These are phyloP conservation scores for Drosophila suboccidentalis DNA, from an alignment of 2,888 invertebrate genomes.

Conservation along the genomic window DNA sequence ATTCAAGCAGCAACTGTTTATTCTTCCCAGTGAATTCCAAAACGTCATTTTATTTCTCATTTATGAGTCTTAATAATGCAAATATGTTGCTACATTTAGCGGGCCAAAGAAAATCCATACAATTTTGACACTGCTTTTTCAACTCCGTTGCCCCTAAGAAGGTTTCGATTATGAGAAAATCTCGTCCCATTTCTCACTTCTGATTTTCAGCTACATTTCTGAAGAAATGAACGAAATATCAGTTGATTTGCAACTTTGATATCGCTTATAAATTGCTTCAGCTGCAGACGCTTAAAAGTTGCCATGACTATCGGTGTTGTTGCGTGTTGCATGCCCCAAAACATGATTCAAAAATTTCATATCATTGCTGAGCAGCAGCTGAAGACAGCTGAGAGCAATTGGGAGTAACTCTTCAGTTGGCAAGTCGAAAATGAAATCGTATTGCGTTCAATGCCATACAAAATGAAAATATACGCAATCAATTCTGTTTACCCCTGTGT, in stretches of 20 bases:
- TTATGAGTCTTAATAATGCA: background rate
- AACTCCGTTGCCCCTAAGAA: background rate
- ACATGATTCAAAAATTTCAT: conserved; percentile 55
- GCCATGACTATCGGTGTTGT: conserved; percentile 27
- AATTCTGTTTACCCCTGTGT: conserved; percentile 70
- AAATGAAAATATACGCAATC: conserved; percentile 79
- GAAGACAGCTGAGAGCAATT: conserved; percentile 1
- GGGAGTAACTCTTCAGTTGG: conserved; percentile 49
- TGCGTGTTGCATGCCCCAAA: conserved; percentile 20
- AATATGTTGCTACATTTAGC: background rate
- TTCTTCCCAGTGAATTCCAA: too few relatives aligned
- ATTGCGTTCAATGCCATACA: conserved; percentile 59
- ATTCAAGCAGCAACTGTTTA: too few relatives aligned
- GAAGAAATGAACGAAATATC: conserved; percentile 1
- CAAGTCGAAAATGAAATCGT: conserved; percentile 64
- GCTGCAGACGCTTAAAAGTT: conserved; percentile 6
- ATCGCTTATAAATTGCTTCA: conserved; percentile 5
- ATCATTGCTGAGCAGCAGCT: conserved; percentile 31
- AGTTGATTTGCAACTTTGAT: background rate
- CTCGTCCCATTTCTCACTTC: background rate
- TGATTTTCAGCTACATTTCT: background rate
- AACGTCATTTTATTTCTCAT: background rate
- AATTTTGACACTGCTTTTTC: background rate
- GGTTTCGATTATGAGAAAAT: background rate
- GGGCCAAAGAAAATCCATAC: too few relatives aligned